Base-by-base conservation (phyloP, 2,888 invertebrate species). In the Dynastes hyllus region DNA sequence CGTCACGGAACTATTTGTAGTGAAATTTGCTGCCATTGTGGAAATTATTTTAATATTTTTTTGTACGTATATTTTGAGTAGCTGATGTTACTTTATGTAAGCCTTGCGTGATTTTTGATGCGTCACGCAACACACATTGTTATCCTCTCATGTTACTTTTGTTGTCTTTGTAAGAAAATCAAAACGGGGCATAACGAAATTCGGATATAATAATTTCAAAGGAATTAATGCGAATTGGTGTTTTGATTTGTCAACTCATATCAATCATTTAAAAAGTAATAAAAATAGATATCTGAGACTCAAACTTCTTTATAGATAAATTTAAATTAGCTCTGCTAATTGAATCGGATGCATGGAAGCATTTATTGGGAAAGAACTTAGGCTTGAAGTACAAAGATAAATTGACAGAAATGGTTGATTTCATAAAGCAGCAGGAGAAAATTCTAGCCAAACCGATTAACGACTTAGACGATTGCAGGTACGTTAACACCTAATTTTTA, bases 271-370 rank as follows among this genome's bases (percentile, higher is more conserved):
- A 45, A 29, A 5, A 29, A 63, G 8, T 1, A 22, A 29, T n/a
- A 16, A 9, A 51, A 50, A n/a, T 2, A 16, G 2, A n/a, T 4
- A 58, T 61, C 4, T 29, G 29, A 55, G 22, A 55, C 29, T 9
- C 2, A 27, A 63, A 63, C 29, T 29, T 63, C 29, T 84, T 85
- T 87, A 73, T 83, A 93, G 94, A 93, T 76, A 90, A 92, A 82
- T 90, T 92, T 51, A 94, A 94, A 88, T 86, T 92, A 40, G 93
- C 92, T 0, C 87, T 97, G 51, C 89, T 93, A 65, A 92, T 94
- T 8, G 96, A 96, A 89, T 94, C 95, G 0, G 91, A 93, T 81
- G 93, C 93, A 73, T 97, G 97, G 96, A 96, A 95, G 87, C 89
- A 92, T 79, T 90, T 92, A 22, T 89, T 95, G 76, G 96, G 96